Evolutionary conservation across 1,140 invertebrate species (phyloP), one percentile per base, ranked within the genome.

Genomic region (Macrostomum lignano): DNA sequence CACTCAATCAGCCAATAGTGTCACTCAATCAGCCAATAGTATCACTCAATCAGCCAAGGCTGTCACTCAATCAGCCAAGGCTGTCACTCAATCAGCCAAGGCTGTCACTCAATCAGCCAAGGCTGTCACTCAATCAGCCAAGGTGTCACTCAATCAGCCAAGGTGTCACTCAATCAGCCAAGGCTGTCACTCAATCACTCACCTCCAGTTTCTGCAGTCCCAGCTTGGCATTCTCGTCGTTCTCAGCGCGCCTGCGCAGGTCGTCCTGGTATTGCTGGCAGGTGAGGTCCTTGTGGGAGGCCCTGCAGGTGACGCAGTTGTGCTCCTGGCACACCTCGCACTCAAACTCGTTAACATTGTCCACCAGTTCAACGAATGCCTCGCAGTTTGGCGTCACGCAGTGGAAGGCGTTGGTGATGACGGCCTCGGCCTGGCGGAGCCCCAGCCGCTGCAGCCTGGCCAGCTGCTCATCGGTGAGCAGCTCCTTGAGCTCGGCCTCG

Each of bases 281-380:
- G 46, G 76, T 75, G 39, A 70, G 58, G 1, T 68, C 71, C 43
- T 69, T 66, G 48, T 86, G 79, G 43, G 81, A 72, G 3, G 70
- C 74, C 69, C 75, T 71, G 59, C 79, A 88, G 1, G 71, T 76
- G 25, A 86, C 60, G 53, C 79, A 88, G 55, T 82, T 86, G 26
- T 60, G 65, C 24, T 65, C 65, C 26, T 61, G 62, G 51, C 79
- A 88, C 5, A 79, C 73, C 1, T 74, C 74, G 55, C 78, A 84
- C 17, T 64, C 58, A 49, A 84, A 84, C 37, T 68, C 65, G 51
- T 74, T 75, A 29, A 81, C 38, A 31, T 28, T 74, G 37, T 74
- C 71, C 43, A 79, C 74, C 40, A 82, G 76, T 49, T 71, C 75
- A 41, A 79, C 68, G 47, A 75, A 79, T 75, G 75, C 75, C 22